Evolutionary conservation across 2,113 vertebrate genomes (phyloP), one percentile per base, ranked within the genome.

Genomic region (Burhinus oedicnemus): DNA sequence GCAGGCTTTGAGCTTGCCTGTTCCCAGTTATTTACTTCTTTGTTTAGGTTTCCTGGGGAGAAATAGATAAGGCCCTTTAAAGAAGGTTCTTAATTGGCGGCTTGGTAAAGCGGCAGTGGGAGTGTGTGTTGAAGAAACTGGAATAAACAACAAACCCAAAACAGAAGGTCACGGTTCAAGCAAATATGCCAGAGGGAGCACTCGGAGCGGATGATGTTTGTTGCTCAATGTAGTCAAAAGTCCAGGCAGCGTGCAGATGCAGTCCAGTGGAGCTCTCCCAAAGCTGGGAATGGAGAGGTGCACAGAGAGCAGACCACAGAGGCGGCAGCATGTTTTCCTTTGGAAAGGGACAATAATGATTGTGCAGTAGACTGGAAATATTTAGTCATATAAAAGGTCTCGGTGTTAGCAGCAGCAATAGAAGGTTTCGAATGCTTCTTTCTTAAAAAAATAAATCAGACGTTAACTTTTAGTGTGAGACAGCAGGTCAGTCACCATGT

Each of bases 81-180:
- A 66, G 45, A 58, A 78, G 9, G 44, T 66, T 72, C 66, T 44
- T 72, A 34, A 44, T 1, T 74, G 82, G 54, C 66, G 93, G 70
- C 78, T 74, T 49, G 58, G 52, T 80, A 40, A 71, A 87, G 87
- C 12, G 4, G 34, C 74, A 77, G 68, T 44, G 76, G 76, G 79
- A 81, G 44, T 8, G 3, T 70, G 38, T 61, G 26, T 25, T 77
- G 62, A 75, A 90, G 92, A 86, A 86, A 65, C 25, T 86, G 68
- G 64, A 90, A 78, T 89, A 94, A 97, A 90, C 72, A 95, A 75
- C 40, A 60, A 92, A 96, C 51, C 45, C 66, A 90, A 96, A 97
- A 90, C 72, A 90, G n/a, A 89, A 92, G 95, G 92, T 96, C 75
- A 83, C 25, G 76, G 89, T 87, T 81, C 54, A 87, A 68, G 42